phyloP scores from a whole-genome alignment of 2,888 invertebrate species.

The Leptarthrus brevirostris region DNA sequence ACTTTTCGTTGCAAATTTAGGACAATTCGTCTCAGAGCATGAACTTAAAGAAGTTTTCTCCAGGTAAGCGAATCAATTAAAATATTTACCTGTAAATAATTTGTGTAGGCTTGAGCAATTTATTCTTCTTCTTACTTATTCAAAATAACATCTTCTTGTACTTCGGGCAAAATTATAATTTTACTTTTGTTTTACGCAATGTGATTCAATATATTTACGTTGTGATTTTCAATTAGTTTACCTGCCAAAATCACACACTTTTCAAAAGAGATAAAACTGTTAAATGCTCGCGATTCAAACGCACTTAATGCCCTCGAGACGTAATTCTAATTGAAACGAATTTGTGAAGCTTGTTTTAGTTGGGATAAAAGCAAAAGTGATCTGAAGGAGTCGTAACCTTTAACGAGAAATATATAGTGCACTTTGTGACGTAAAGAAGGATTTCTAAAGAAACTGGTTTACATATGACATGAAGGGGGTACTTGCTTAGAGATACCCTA shows the following conservation, averaged over 20 bases:
- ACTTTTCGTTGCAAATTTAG: conserved; percentile 97
- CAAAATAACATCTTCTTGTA: background rate
- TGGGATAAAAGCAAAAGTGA: too few species aligned
- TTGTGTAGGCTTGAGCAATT: conserved; percentile 21
- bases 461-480: too few species aligned
- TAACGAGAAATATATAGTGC: too few species aligned
- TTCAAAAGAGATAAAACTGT: too few species aligned
- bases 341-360: too few species aligned
- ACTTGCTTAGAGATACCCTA: too few species aligned
- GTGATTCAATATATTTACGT: background rate
- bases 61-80: conserved; percentile 75
- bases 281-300: background rate
- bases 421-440: too few species aligned
- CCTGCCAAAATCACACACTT: background rate
- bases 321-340: conserved; percentile 33
- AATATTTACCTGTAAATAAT: conserved; percentile 21
- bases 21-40: conserved; percentile 97
- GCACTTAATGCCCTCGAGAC: background rate
- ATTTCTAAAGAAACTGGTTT: too few species aligned
- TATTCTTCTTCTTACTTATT: conserved; percentile 15
- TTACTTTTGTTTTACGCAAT: conserved; percentile 1
- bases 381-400: too few species aligned
- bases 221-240: conserved; percentile 18
- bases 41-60: conserved; percentile 98
- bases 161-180: background rate